A percentile compares a stretch with the other conserved stretches of the same genome.
These are phyloP conservation scores for Tricholauxania praeusta DNA, from an alignment of 2,888 invertebrate species.

Conservation along the genomic window DNA sequence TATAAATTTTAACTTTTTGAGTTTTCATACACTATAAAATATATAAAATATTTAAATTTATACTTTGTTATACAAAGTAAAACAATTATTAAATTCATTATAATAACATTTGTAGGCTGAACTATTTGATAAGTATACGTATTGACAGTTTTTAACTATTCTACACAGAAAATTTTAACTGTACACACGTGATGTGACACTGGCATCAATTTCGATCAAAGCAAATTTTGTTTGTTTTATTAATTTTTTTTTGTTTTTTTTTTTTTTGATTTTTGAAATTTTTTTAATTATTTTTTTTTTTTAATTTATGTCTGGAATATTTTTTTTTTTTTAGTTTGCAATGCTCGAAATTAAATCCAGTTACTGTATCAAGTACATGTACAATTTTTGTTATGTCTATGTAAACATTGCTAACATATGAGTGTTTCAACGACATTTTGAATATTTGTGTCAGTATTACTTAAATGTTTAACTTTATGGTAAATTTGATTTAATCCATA, in stretches of 20 bases:
- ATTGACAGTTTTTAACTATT: too few relatives aligned
- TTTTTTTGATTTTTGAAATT: too few relatives aligned
- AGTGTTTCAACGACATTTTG: constrained; percentile 11
- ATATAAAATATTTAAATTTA: constrained; percentile 11
- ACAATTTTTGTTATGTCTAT: neutral
- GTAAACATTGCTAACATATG: constrained; percentile 14
- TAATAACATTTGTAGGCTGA: constrained; percentile 1
- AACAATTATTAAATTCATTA: constrained; percentile 1
- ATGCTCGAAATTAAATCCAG: neutral
- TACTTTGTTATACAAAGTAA: constrained; percentile 16
- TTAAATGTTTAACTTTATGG: neutral
- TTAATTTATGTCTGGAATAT: too few relatives aligned
- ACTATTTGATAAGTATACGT: neutral
- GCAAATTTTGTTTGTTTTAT: too few relatives aligned
- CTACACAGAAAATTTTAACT: too few relatives aligned
- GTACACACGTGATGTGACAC: too few relatives aligned
- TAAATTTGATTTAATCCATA: constrained; percentile 2
- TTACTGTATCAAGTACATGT: neutral
- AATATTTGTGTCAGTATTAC: constrained; percentile 19
- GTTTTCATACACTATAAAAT: constrained; percentile 14
- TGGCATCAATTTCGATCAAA: too few relatives aligned
- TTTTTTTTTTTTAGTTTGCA: too few relatives aligned
- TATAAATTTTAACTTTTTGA: constrained; percentile 27
- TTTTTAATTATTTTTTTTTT: too few relatives aligned
- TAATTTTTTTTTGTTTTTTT: too few relatives aligned